phyloP scores from a whole-genome alignment of 2,797 vertebrate genomes.

The Telmatherina bonti region DNA sequence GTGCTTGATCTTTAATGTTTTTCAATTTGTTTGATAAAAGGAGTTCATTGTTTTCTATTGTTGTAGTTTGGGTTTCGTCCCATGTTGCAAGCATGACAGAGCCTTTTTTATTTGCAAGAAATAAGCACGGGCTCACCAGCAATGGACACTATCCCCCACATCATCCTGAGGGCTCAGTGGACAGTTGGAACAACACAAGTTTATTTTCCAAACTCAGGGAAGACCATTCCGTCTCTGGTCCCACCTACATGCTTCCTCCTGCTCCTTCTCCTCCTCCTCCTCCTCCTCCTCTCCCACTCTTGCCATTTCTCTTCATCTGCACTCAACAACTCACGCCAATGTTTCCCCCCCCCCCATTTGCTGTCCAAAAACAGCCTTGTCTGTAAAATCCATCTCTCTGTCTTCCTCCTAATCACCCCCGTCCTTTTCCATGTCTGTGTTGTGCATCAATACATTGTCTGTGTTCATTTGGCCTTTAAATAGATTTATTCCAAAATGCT shows the following conservation, averaged over 20 bases:
- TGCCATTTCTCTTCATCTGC: slow-evolving; percentile 63
- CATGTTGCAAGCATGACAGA: slow-evolving; percentile 7
- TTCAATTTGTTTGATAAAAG: slow-evolving; percentile 44
- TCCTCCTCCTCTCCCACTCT: slow-evolving; percentile 48
- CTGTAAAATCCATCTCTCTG: slow-evolving; percentile 78
- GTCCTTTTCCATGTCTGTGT: slow-evolving; percentile 67
- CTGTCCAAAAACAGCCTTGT: slow-evolving; percentile 77
- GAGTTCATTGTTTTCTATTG: slow-evolving; percentile 39
- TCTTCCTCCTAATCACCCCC: slow-evolving; percentile 40
- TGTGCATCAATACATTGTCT: slow-evolving; percentile 80
- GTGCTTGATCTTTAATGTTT: slow-evolving; percentile 58
- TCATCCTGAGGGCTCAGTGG: slow-evolving; percentile 43
- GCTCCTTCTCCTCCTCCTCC: slow-evolving; percentile 33
- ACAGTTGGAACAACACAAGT: slow-evolving; percentile 71
- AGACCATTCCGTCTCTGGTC: slow-evolving; percentile 60
- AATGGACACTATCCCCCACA: slow-evolving; percentile 45
- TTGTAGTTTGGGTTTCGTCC: slow-evolving; percentile 14
- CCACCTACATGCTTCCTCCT: slow-evolving; percentile 34
- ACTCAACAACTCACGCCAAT: slow-evolving; percentile 67
- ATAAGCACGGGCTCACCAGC: slow-evolving; percentile 22
- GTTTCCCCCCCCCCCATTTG: slow-evolving; percentile 58
- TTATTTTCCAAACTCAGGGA: slow-evolving; percentile 75
- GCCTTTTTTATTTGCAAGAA: slow-evolving; percentile 27
- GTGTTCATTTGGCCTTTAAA: slow-evolving; percentile 83
- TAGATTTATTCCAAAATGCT: slow-evolving; percentile 80